Evolutionary conservation across 2,888 invertebrate species (phyloP), one percentile per base, ranked within the genome.

Genomic region (Cancer borealis): DNA sequence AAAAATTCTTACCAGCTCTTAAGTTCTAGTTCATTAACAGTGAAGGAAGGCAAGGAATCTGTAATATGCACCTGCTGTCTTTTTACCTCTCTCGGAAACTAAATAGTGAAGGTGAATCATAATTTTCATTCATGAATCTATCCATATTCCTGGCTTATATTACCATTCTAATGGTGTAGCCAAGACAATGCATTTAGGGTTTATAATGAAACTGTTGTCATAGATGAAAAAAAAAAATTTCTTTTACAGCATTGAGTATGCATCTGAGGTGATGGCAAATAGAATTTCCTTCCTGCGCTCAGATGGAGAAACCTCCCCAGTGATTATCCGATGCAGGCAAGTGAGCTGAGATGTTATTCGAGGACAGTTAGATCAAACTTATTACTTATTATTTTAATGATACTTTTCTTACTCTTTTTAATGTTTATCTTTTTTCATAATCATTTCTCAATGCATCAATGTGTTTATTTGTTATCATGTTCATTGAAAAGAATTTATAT

Each of bases 301-400:
- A 21, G 93, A 93, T 91, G 92, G 93, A 17, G 39, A 30, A 30
- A 93, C 93, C 21, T 93, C 46, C 21, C 93, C 93, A 39, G 92
- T 93, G 26, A 88, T 92, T 60, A 39, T 93, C 12, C 92, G 49
- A 39, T 93, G 93, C 88, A 92, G 30, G 93, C 90, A 73, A 93
- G 93, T 93, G n/a, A 88, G 14, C 17, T 26, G 2, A 73, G 8
- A n/a, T 26, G 8, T 73, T 26, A 73, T n/a, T 73, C 0, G 8
- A 73, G 26, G 73, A 54, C 26, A 73, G 73, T 26, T 26, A 73
- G n/a, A 21, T 6, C 26, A 73, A 2, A 10, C 21, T 26, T 73
- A 26, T 73, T 73, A n/a, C 5, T n/a, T 26, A 1, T 73, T 17
- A 66, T 49, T 12, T 49, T 2, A 60, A 60, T 60, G 21, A 60